A percentile compares a stretch with the other conserved stretches of the same genome.
Evolutionary conservation across 2,888 invertebrate species (phyloP).

Genomic region (Tetragonisca angustula): DNA sequence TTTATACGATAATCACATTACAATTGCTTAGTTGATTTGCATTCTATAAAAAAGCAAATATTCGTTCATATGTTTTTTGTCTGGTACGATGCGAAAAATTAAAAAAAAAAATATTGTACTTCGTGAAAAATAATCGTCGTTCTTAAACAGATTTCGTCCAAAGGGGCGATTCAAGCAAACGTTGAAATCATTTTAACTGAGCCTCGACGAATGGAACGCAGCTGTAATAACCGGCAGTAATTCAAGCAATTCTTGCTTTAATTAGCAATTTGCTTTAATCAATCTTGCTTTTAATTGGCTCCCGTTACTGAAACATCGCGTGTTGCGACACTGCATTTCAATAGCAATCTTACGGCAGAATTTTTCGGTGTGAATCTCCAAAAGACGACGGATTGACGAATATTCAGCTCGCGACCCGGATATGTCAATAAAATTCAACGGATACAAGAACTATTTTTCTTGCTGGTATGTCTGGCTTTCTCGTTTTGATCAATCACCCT

Average conservation of each 20-base stretch:
- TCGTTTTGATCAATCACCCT: constrained; percentile 21
- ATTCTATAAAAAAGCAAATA: too few species aligned
- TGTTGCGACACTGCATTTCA: background rate
- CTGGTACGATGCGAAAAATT: too few species aligned
- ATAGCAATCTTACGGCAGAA: background rate
- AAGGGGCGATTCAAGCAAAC: background rate
- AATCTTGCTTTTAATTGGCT: background rate
- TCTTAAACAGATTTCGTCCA: too few species aligned
- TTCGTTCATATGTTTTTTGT: too few species aligned
- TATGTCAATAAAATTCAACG: constrained; percentile 33
- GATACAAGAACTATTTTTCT: constrained; percentile 29
- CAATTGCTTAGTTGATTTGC: too few species aligned
- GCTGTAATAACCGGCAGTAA: background rate
- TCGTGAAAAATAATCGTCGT: too few species aligned
- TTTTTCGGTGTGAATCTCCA: background rate
- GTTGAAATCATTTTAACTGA: too few species aligned
- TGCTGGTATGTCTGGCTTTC: background rate
- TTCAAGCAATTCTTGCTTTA: constrained; percentile 24
- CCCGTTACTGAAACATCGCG: constrained; percentile 19
- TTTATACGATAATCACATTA: too few species aligned
- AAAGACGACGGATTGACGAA: background rate
- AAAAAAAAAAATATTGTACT: too few species aligned
- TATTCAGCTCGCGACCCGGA: constrained; percentile 16
- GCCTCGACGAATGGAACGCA: too few species aligned
- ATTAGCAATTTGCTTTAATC: constrained; percentile 37